Conservation (phyloP, 2,797 vertebrate species). For the Ceyx erithaca region DNA sequence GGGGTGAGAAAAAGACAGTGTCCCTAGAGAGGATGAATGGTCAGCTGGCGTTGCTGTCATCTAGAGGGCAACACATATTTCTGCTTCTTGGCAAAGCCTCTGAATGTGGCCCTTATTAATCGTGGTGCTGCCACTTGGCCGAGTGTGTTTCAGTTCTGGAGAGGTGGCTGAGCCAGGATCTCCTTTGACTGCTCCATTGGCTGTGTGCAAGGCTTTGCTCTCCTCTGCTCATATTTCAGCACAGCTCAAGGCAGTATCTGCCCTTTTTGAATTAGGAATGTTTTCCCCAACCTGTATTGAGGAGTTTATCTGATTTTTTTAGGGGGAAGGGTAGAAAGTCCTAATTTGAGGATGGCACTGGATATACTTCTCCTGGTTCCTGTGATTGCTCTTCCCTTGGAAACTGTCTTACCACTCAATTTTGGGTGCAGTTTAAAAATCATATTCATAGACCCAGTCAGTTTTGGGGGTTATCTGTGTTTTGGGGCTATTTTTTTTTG, state of each 20-base stretch:
- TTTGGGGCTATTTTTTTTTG: not conserved
- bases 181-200: accelerated
- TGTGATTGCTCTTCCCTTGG: not conserved
- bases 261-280: not conserved
- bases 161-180: not conserved
- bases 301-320: not conserved
- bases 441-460: not conserved
- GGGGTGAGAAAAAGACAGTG: not conserved
- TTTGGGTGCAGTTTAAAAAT: not conserved
- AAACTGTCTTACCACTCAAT: not conserved
- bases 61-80: not conserved
- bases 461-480: not conserved
- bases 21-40: not conserved
- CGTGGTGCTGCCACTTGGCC: not conserved
- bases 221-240: not conserved
- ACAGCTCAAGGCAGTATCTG: not conserved
- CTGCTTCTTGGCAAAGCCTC: not conserved
- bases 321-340: not conserved
- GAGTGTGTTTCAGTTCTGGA: accelerated
- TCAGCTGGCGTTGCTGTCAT: not conserved
- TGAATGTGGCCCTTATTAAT: not conserved
- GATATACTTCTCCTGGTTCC: not conserved
- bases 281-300: not conserved
- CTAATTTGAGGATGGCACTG: not conserved
- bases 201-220: not conserved